Conservation (phyloP, 1,140 invertebrate genomes). For the Drosophila sulfurigaster region DNA sequence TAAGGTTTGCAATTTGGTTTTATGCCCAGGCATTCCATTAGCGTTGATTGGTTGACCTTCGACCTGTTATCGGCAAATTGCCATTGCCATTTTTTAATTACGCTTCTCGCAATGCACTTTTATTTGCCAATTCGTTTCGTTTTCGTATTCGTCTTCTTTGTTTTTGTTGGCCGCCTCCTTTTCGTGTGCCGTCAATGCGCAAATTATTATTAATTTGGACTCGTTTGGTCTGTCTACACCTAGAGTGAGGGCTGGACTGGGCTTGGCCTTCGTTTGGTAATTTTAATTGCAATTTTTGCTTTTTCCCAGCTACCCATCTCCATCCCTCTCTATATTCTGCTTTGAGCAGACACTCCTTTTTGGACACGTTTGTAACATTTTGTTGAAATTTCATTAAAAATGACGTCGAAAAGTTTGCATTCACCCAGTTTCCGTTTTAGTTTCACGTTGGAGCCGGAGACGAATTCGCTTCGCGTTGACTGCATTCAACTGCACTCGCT, state of each 20-base stretch:
- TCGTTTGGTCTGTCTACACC: constrained; percentile 49
- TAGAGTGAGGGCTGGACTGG: not conserved
- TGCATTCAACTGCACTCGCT: constrained; percentile 37
- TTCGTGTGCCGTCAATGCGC: constrained; percentile 57
- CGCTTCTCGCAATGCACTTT: constrained; percentile 37
- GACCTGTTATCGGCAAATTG: constrained; percentile 28
- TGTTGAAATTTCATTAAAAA: constrained; percentile 81
- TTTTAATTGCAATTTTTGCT: constrained; percentile 79
- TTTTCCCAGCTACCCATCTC: constrained; percentile 9
- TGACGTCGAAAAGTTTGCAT: constrained; percentile 74
- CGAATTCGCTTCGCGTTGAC: constrained; percentile 16
- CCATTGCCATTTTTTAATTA: constrained; percentile 20
- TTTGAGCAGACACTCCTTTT: constrained; percentile 10
- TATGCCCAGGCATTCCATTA: constrained; percentile 45
- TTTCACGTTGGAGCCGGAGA: constrained; percentile 18
- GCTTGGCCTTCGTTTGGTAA: constrained; percentile 60
- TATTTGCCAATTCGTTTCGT: constrained; percentile 5
- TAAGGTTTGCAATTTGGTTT: constrained; percentile 11
- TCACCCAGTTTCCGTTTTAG: constrained; percentile 41
- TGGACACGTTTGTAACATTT: constrained; percentile 72
- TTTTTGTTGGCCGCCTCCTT: constrained; percentile 20
- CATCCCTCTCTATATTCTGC: not conserved
- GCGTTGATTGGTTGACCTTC: constrained; percentile 64
- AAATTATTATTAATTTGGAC: constrained; percentile 80
- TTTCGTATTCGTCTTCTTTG: constrained; percentile 8